These are phyloP conservation scores for Dicrostonyx torquatus DNA, from an alignment of 2,797 vertebrate genomes.

Conservation along the genomic window DNA sequence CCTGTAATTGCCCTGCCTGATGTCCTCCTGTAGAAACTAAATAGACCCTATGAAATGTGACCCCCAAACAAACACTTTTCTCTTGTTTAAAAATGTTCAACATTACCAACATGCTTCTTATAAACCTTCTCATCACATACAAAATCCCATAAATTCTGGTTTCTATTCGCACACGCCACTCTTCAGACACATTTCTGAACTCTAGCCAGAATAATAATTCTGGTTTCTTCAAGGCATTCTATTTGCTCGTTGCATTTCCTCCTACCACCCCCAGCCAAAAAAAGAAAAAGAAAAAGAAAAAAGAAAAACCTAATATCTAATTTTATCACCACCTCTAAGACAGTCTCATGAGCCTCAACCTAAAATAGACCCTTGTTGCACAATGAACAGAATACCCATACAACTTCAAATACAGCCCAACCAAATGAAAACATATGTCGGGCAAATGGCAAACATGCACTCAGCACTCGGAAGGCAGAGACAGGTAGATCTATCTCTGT, in stretches of 20 bases:
- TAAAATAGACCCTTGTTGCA: constrained; percentile 19
- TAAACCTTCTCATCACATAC: constrained; percentile 24
- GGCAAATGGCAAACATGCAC: too few species aligned
- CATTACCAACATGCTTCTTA: neutral
- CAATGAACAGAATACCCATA: neutral
- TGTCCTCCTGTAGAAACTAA: neutral
- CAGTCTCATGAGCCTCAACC: neutral
- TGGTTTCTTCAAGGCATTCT: neutral
- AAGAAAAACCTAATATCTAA: neutral
- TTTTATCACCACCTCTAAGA: constrained; percentile 1
- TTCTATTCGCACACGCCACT: neutral
- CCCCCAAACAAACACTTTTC: neutral
- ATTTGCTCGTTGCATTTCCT: neutral
- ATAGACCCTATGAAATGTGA: constrained; percentile 36
- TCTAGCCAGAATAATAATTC: neutral
- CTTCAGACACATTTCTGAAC: neutral
- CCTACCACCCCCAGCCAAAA: neutral
- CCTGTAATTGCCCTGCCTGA: too few species aligned
- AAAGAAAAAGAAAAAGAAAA: neutral
- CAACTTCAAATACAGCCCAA: constrained; percentile 31
- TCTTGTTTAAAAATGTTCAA: neutral
- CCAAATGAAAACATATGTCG: neutral
- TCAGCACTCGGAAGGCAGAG: too few species aligned
- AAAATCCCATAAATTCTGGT: constrained; percentile 10
- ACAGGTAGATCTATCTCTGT: too few species aligned